Conservation (phyloP, 2,113 vertebrate genomes). For the Callipepla squamata region DNA sequence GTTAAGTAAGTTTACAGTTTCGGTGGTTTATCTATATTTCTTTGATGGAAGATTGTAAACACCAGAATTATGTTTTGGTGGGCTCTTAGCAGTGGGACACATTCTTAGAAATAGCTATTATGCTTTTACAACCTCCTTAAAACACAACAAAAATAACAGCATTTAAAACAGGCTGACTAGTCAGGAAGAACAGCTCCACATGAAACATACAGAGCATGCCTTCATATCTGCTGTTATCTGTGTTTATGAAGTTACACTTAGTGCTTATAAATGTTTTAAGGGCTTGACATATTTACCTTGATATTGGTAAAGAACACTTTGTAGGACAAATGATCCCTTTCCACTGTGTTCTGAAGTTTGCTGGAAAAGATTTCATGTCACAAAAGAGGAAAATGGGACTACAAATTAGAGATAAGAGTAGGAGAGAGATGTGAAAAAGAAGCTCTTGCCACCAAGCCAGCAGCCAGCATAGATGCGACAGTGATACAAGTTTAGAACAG, state of each 20-base stretch:
- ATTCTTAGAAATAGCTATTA: neutral
- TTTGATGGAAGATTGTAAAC: neutral
- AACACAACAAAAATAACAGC: neutral
- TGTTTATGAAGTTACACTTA: neutral
- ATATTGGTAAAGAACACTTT: neutral
- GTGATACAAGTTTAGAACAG: slow-evolving; percentile 87
- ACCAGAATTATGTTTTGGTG: neutral
- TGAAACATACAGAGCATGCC: neutral
- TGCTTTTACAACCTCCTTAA: neutral
- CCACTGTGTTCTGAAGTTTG: neutral
- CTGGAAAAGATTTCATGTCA: neutral
- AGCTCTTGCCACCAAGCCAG: slow-evolving; percentile 78
- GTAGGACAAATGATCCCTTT: neutral
- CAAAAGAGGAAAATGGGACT: neutral
- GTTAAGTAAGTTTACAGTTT: neutral
- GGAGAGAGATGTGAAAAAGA: neutral
- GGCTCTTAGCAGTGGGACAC: neutral
- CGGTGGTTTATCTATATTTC: neutral
- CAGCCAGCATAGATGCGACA: slow-evolving; percentile 83
- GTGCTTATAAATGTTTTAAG: neutral
- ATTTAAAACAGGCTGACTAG: neutral
- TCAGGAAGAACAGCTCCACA: rapidly evolving
- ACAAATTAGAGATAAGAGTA: neutral
- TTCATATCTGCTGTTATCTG: neutral
- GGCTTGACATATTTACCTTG: neutral